Conservation (phyloP, 2,113 vertebrate genomes). For the Muntiacus muntjak region DNA sequence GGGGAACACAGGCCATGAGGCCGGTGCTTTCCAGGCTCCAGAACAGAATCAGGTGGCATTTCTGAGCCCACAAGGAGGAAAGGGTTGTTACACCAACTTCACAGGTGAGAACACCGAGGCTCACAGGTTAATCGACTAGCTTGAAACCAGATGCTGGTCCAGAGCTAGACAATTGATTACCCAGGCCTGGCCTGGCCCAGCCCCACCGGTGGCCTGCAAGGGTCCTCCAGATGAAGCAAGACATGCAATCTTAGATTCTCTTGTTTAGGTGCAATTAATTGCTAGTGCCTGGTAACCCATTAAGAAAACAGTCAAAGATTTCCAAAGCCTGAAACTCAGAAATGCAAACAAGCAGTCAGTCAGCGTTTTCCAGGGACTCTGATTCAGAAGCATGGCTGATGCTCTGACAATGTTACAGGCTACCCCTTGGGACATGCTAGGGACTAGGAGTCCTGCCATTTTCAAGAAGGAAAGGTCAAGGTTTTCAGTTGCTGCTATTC, state of each 20-base stretch:
- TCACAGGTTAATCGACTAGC: not conserved
- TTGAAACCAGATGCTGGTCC: not conserved
- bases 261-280: not conserved
- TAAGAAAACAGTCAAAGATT: not conserved
- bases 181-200: not conserved
- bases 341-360: not conserved
- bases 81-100: not conserved
- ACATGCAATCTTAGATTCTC: not conserved
- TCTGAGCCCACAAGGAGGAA: not conserved
- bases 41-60: not conserved
- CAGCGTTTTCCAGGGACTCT: not conserved
- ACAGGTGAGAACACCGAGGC: not conserved
- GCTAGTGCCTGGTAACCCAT: not conserved
- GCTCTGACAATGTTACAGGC: accelerated
- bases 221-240: not conserved
- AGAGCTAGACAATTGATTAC: not conserved
- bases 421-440: not conserved
- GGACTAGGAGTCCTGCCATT: not conserved
- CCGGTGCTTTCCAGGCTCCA: not conserved
- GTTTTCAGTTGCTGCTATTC: not conserved
- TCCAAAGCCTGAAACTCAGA: not conserved
- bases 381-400: not conserved
- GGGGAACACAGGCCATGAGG: no score
- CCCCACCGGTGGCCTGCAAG: not conserved
- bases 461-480: not conserved